Conservation (phyloP, 2,113 vertebrate species). For the Odontesthes bonariensis region DNA sequence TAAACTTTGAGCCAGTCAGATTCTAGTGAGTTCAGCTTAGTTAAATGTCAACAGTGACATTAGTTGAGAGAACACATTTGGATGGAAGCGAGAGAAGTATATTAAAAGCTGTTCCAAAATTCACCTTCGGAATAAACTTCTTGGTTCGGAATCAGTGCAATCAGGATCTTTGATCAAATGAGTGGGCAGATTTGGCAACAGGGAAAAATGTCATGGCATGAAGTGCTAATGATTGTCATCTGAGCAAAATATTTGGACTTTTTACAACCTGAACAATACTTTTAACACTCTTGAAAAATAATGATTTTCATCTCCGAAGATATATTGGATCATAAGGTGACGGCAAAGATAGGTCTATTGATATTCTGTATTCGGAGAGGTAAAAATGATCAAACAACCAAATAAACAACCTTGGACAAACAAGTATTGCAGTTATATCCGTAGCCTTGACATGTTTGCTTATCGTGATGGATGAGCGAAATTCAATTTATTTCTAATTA, state of each 20-base stretch:
- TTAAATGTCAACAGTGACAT: conserved; percentile 52
- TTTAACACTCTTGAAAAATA: not conserved
- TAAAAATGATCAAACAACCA: not conserved
- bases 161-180: conserved; percentile 39
- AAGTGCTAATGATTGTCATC: conserved; percentile 15
- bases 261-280: not conserved
- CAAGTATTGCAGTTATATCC: not conserved
- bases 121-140: conserved; percentile 10
- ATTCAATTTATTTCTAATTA: conserved; percentile 5
- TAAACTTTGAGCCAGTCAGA: conserved; percentile 51
- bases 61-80: conserved; percentile 15
- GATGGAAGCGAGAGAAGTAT: conserved; percentile 8
- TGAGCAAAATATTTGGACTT: not conserved
- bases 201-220: conserved; percentile 15
- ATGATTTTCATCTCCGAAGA: not conserved
- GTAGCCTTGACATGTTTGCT: not conserved
- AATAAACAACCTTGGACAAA: not conserved
- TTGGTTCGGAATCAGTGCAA: conserved; percentile 24
- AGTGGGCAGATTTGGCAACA: not conserved
- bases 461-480: not conserved
- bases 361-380: not conserved
- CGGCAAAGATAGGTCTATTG: not conserved
- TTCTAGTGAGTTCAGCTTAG: conserved; percentile 26
- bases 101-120: conserved; percentile 21
- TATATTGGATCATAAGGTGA: not conserved